These are phyloP conservation scores for Spinibarbus caldwelli DNA, from an alignment of 2,797 vertebrate species.

Conservation along the genomic window DNA sequence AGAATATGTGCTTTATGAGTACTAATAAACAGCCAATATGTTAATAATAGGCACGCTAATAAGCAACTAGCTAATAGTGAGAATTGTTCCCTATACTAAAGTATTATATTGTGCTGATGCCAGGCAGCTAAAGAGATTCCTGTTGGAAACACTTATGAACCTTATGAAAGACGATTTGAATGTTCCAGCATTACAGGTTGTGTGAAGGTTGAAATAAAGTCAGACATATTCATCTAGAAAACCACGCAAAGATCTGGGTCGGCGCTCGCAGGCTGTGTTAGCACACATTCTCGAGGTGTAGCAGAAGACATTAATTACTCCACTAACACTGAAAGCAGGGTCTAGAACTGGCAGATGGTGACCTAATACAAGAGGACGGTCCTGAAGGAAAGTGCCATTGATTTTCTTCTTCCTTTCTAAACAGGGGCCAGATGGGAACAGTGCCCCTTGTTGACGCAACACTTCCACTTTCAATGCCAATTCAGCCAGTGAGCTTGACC, in stretches of 20 bases:
- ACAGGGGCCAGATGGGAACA: slow-evolving; percentile 64
- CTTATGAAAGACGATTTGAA: not conserved
- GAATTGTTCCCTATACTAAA: too few relatives aligned
- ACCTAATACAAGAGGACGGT: slow-evolving; percentile 48
- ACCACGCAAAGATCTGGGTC: slow-evolving; percentile 20
- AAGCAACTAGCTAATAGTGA: too few relatives aligned
- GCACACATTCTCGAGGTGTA: slow-evolving; percentile 28
- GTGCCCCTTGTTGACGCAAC: slow-evolving; percentile 59
- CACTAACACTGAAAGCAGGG: slow-evolving; percentile 33
- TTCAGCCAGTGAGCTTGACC: slow-evolving; percentile 30
- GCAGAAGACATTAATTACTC: slow-evolving; percentile 47
- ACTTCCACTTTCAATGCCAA: slow-evolving; percentile 53
- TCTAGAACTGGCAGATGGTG: slow-evolving; percentile 58
- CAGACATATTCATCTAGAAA: slow-evolving; percentile 36
- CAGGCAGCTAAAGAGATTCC: not conserved
- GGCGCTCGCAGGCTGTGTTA: slow-evolving; percentile 8
- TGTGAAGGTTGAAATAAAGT: slow-evolving; percentile 11
- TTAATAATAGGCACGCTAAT: too few relatives aligned
- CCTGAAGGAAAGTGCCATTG: slow-evolving; percentile 55
- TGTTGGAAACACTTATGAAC: not conserved
- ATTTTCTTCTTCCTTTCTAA: slow-evolving; percentile 50
- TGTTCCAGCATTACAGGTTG: slow-evolving; percentile 8
- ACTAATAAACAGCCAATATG: too few relatives aligned
- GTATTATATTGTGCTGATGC: not conserved
- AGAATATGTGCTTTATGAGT: too few relatives aligned